These are phyloP conservation scores for Euleptes europaea DNA, from an alignment of 2,113 vertebrate genomes.

Conservation along the genomic window DNA sequence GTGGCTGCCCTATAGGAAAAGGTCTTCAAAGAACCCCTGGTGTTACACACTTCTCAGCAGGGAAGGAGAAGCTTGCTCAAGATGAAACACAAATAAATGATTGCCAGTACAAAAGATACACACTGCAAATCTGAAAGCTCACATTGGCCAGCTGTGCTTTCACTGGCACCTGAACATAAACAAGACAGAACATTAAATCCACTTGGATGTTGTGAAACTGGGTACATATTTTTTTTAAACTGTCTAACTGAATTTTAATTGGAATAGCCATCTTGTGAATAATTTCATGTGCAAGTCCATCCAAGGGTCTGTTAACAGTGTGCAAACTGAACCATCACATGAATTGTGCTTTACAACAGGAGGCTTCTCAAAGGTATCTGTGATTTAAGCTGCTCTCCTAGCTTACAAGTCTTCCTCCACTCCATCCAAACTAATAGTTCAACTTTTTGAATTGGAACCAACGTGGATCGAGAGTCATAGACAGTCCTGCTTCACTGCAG, in stretches of 20 bases:
- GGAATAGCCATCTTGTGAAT: slow-evolving; percentile 10
- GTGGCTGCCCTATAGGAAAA: slow-evolving; percentile 67
- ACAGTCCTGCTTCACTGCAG: neutral
- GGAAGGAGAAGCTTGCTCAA: slow-evolving; percentile 62
- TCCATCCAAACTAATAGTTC: neutral
- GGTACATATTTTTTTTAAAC: slow-evolving; percentile 23
- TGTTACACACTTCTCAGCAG: slow-evolving; percentile 67
- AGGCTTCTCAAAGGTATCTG: neutral
- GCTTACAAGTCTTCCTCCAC: neutral
- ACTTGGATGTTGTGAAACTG: slow-evolving; percentile 53
- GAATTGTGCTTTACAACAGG: neutral
- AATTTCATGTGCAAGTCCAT: neutral
- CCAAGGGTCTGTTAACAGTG: slow-evolving; percentile 12
- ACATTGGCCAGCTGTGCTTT: slow-evolving; percentile 70
- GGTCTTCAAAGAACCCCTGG: slow-evolving; percentile 75
- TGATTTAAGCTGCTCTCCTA: neutral
- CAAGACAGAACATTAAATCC: slow-evolving; percentile 64
- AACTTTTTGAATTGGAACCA: neutral
- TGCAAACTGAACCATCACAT: neutral
- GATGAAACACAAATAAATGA: slow-evolving; percentile 73
- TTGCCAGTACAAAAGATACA: slow-evolving; percentile 63
- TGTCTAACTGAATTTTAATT: slow-evolving; percentile 19
- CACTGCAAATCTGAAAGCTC: slow-evolving; percentile 63
- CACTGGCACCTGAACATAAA: slow-evolving; percentile 67
- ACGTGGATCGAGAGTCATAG: neutral